Evolutionary conservation across 2,113 vertebrate genomes (phyloP), one percentile per base, ranked within the genome.

Genomic region (Hemiscyllium ocellatum): DNA sequence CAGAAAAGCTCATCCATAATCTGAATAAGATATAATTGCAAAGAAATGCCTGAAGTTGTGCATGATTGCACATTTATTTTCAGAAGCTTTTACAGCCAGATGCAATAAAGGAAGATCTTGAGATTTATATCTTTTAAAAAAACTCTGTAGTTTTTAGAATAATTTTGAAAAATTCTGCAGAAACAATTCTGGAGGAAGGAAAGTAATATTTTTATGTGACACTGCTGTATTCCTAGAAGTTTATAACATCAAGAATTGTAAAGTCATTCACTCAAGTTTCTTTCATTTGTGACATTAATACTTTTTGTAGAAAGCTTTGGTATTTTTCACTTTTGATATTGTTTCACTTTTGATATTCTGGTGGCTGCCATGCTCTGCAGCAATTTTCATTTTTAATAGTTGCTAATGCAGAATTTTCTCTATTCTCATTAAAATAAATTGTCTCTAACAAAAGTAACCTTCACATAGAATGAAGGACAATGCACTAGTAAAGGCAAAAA

Each of bases 371-470:
- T 69, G 37, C 65, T 29, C 69, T 26, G 66, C 65, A 72, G 42
- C 29, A 47, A 95, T 70, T 50, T 70, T 70, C 66, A 94, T 94
- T 47, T 94, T 69, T 95, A 95, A 42, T 19, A 72, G 69, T 12
- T 72, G 94, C 52, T 50, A 95, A 95, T 50, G 2, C 37, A 50
- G 37, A 24, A 26, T 24, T 50, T 69, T 22, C 24, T 50, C 42
- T 50, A 50, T 52, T 94, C 12, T 10, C 66, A 24, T 76, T 72
- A 70, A 47, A 69, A 70, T 61, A 61, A 70, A 89, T 50, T 26
- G 37, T 95, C 42, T 95, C 94, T 47, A 72, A 76, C 69, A 72
- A 95, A 95, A 70, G 47, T 95, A 76, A 95, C 42, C 47, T 72
- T 95, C 68, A 72, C 22, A 52, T 95, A 15, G 47, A 95, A 95